Conservation (phyloP, 2,113 vertebrate genomes). For the Oreotrochilus melanogaster region DNA sequence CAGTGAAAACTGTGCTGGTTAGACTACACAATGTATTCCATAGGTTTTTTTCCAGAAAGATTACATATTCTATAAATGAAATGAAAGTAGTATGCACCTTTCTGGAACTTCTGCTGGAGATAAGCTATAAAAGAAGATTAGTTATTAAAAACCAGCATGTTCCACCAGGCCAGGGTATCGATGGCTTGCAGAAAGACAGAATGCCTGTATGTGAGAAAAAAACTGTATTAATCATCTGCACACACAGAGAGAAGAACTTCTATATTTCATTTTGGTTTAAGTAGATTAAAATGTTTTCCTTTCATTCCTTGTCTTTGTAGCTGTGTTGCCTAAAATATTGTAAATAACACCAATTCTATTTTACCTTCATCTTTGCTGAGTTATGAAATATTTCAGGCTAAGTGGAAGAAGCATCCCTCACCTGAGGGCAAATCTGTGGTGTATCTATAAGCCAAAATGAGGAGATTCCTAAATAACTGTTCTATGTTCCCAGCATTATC, state of each 20-base stretch:
- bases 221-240: background rate
- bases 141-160: background rate
- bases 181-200: background rate
- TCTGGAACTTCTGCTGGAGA: background rate
- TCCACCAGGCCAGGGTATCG: background rate
- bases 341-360: background rate
- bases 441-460: background rate
- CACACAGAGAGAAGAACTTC: background rate
- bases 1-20: background rate
- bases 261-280: background rate
- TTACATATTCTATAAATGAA: background rate
- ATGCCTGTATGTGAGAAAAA: background rate
- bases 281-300: background rate
- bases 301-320: background rate
- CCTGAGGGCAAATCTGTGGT: background rate
- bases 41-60: background rate
- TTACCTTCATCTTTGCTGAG: background rate
- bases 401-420: background rate
- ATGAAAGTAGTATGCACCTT: background rate
- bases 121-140: background rate
- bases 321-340: background rate
- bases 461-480: background rate
- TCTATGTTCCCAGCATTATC: background rate
- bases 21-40: background rate
- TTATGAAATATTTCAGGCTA: background rate